phyloP scores from a whole-genome alignment of 1,140 invertebrate genomes.

The Brachionus rubens region DNA sequence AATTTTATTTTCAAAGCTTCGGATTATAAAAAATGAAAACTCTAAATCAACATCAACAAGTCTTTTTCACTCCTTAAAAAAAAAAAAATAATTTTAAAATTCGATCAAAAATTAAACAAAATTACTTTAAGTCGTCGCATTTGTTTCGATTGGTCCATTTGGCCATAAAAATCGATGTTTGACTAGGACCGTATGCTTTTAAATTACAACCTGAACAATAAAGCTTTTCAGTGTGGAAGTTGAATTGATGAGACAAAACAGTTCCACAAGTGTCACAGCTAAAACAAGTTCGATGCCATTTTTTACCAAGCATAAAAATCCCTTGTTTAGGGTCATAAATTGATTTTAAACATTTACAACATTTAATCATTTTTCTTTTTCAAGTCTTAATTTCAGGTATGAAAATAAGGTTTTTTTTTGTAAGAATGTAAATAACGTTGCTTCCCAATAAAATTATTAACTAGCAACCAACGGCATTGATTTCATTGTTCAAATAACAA shows the following conservation, averaged over 20 bases:
- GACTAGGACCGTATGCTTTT: not conserved
- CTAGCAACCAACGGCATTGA: too few species aligned
- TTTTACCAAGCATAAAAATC: not conserved
- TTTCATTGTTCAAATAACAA: too few species aligned
- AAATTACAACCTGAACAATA: not conserved
- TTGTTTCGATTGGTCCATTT: not conserved
- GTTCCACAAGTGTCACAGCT: conserved; percentile 2
- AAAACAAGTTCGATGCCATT: conserved; percentile 13
- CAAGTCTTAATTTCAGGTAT: too few species aligned
- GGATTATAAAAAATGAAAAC: not conserved
- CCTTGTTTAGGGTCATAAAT: conserved; percentile 3
- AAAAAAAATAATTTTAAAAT: not conserved
- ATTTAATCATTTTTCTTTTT: conserved; percentile 23
- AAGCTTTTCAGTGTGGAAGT: not conserved
- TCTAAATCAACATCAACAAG: conserved; percentile 15
- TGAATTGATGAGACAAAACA: not conserved
- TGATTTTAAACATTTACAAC: conserved; percentile 12
- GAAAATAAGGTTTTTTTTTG: too few species aligned
- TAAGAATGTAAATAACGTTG: too few species aligned
- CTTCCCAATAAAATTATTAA: too few species aligned
- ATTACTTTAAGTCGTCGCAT: not conserved
- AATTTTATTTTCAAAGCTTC: not conserved
- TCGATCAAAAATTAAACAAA: not conserved
- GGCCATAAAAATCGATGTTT: not conserved
- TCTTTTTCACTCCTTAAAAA: conserved; percentile 14